Conservation (phyloP, 2,888 invertebrate species). For the Diachrysia chrysitis region DNA sequence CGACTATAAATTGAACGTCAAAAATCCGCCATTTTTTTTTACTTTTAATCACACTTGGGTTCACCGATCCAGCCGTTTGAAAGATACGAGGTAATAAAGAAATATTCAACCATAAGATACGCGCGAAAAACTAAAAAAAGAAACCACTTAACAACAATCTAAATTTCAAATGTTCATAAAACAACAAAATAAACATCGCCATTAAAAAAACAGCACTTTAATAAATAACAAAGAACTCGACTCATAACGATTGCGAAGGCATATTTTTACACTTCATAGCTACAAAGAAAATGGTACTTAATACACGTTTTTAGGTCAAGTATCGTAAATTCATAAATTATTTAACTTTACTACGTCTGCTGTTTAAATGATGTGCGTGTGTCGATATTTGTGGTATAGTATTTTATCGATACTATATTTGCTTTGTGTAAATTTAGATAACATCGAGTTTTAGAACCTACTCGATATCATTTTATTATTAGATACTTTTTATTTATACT, state of each 20-base stretch:
- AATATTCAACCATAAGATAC: no score
- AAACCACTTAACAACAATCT: neutral
- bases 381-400: conserved; percentile 17
- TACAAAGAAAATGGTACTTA: conserved; percentile 34
- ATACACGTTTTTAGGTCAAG: conserved; percentile 53
- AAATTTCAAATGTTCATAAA: conserved; percentile 6
- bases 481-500: no score
- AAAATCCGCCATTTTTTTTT: no score
- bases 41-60: no score
- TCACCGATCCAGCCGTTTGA: no score
- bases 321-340: conserved; percentile 52
- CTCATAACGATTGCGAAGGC: conserved; percentile 10
- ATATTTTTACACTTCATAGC: conserved; percentile 22
- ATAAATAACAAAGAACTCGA: conserved; percentile 26
- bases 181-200: conserved; percentile 19
- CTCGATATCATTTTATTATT: no score
- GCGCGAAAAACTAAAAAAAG: no score
- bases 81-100: no score
- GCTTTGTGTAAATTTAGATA: neutral
- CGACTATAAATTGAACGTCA: no score
- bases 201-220: conserved; percentile 23
- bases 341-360: conserved; percentile 35
- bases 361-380: conserved; percentile 30
- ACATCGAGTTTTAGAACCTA: no score
- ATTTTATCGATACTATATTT: neutral